Conservation (phyloP, 1,140 invertebrate genomes). For the Melanaphis sacchari region DNA sequence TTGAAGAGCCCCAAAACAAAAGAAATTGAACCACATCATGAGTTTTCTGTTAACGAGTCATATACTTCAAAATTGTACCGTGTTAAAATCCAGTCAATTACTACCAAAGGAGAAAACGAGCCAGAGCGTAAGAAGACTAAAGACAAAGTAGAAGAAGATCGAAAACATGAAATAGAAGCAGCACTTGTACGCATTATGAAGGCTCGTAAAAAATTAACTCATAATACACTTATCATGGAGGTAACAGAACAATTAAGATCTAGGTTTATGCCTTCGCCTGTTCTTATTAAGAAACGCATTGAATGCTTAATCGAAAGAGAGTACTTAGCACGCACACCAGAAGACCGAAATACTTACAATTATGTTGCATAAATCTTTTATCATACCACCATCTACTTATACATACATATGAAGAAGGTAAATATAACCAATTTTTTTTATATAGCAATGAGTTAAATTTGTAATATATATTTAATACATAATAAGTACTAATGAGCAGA, state of each 20-base stretch:
- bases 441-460: too few species aligned
- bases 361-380: constrained; percentile 36
- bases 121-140: constrained; percentile 97
- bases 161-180: constrained; percentile 99
- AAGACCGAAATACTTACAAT: constrained; percentile 73
- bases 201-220: constrained; percentile 92
- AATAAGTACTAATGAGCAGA: neutral
- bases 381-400: neutral
- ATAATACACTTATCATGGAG: constrained; percentile 95
- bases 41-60: constrained; percentile 96
- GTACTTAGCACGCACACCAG: constrained; percentile 94
- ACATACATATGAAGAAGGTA: constrained; percentile 15
- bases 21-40: constrained; percentile 92
- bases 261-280: constrained; percentile 95
- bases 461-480: too few species aligned
- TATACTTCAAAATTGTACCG: constrained; percentile 97
- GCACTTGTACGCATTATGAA: constrained; percentile 99
- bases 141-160: constrained; percentile 97
- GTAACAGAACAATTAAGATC: constrained; percentile 96
- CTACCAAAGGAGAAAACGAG: constrained; percentile 97
- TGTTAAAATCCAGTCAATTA: constrained; percentile 93
- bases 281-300: constrained; percentile 98
- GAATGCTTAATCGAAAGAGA: constrained; percentile 99
- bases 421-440: neutral
- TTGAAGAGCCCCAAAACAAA: constrained; percentile 93